Evolutionary conservation across 1,140 invertebrate species (phyloP), one percentile per base, ranked within the genome.

Genomic region (Mactra quadrangularis): DNA sequence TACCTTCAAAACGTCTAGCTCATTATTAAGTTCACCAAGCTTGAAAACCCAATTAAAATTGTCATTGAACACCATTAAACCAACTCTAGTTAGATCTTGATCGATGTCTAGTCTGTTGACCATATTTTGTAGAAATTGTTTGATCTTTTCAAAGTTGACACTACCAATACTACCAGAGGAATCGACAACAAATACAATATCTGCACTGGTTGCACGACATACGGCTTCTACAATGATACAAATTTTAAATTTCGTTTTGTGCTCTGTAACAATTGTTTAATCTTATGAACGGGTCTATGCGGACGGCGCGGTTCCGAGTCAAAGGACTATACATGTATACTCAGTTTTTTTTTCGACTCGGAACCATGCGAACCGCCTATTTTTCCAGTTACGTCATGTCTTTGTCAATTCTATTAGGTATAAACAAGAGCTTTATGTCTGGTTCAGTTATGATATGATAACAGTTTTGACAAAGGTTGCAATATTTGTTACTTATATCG

Each of bases 141-240:
- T 68, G 22, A 85, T 33, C 31, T 57, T 82, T 33, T 70, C 33
- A 52, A 86, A 88, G 47, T 88, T 86, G 3, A 62, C 83, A 9
- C 55, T 41, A 2, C 87, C 86, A 25, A 89, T 86, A 50, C 85
- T 85, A 33, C 79, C 87, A 7, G 88, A 87, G 0, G 78, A 83
- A 38, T 89, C 88, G 19, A 89, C 60, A 22, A 88, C 71, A 72
- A 89, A 86, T 1, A 85, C 79, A 7, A 89, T 82, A 57, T 89
- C 88, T 6, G 79, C 79, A 27, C 19, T 66, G 3, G 68, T 74
- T 4, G 79, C 57, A 11, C 41, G 17, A 47, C 79, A 82, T n/a
- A 52, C 4, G 13, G 64, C 59, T 4, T 31, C 68, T 72, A 41
- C 45, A 75, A 75, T 64, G 27, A 29, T 22, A n/a, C n/a, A n/a